Conservation (phyloP, 2,888 invertebrate species). For the Stenchaetothrips biformis region DNA sequence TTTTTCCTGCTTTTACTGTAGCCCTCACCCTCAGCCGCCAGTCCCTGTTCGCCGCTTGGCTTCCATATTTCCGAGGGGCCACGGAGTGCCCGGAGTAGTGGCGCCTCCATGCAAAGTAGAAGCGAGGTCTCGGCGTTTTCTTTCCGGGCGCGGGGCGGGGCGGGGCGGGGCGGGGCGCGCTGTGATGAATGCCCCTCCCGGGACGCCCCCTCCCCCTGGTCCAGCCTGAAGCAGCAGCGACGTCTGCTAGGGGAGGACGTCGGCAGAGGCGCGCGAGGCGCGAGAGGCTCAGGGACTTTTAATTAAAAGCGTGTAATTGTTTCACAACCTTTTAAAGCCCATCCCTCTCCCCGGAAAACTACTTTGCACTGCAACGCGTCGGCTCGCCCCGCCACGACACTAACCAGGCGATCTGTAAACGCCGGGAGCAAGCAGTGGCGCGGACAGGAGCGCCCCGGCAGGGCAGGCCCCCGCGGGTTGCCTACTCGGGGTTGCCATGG, state of each 20-base stretch:
- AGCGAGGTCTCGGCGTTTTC: neutral
- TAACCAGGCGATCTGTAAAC: no score
- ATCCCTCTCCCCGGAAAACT: slow-evolving; percentile 4
- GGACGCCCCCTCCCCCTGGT: neutral
- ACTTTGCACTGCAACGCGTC: neutral
- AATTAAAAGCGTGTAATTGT: slow-evolving; percentile 20
- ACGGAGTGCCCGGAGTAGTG: neutral
- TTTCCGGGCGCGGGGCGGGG: neutral
- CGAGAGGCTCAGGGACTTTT: slow-evolving; percentile 12
- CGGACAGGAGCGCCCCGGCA: no score
- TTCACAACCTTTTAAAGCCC: slow-evolving; percentile 19
- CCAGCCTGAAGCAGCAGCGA: neutral
- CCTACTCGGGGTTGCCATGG: no score
- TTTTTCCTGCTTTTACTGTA: no score
- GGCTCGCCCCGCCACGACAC: neutral
- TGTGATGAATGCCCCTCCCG: slow-evolving; percentile 12
- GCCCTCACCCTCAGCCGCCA: no score
- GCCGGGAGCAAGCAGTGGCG: no score
- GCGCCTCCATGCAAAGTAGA: neutral
- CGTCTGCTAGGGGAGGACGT: neutral
- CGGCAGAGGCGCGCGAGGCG: neutral
- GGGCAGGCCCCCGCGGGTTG: no score
- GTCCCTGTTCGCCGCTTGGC: no score
- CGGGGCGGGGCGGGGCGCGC: neutral
- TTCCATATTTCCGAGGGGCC: neutral